phyloP scores from a whole-genome alignment of 2,113 vertebrate species.

The Octodon degus region DNA sequence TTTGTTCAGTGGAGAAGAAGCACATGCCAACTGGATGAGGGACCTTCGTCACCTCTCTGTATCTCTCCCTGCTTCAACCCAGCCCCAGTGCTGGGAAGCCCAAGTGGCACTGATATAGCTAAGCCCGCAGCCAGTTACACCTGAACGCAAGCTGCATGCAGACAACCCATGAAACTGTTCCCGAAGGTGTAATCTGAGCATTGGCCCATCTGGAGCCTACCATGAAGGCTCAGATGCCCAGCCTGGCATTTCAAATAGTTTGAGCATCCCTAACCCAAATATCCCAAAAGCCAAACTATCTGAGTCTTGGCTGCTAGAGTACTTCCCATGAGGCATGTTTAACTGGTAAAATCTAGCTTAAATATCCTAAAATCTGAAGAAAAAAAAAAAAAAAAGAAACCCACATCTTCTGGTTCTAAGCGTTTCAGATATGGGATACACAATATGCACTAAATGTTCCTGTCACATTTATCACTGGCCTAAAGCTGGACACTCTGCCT shows the following conservation, averaged over 20 bases:
- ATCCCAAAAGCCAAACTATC: not conserved
- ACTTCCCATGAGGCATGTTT: not conserved
- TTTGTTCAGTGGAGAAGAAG: not conserved
- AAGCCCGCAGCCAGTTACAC: not conserved
- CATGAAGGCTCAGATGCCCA: not conserved
- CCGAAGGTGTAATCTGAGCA: not conserved
- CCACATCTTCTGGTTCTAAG: not conserved
- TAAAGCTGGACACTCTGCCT: not conserved
- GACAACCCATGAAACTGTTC: not conserved
- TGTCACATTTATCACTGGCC: not conserved
- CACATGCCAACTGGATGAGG: not conserved
- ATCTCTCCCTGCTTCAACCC: not conserved
- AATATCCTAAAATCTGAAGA: not conserved
- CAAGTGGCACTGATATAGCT: not conserved
- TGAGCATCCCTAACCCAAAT: not conserved
- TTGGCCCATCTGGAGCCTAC: not conserved
- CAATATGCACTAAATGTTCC: not conserved
- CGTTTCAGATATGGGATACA: not conserved
- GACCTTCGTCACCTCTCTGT: too few species aligned
- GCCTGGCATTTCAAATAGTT: not conserved
- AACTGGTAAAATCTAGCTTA: not conserved
- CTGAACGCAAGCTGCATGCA: not conserved
- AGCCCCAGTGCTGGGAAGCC: accelerated
- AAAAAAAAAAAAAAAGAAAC: not conserved
- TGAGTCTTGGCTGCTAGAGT: not conserved